Percentiles rank a stretch among this genome's conserved stretches.
These are phyloP conservation scores for Druon quercuslanigerum DNA, from an alignment of 1,140 invertebrate genomes.

Conservation along the genomic window DNA sequence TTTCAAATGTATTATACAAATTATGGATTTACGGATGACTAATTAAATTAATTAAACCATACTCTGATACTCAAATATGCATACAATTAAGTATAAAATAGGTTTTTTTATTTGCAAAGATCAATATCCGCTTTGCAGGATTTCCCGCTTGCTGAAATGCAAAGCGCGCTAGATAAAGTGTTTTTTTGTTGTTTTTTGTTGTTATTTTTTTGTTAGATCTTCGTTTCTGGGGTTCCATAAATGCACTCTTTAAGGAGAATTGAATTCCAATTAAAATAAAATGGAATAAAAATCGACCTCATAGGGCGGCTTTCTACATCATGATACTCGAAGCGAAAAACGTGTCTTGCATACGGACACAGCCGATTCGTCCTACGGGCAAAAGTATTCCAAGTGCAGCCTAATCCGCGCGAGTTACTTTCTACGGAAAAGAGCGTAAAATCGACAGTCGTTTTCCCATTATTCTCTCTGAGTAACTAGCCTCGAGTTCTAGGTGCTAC, in stretches of 20 bases:
- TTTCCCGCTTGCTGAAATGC: no score
- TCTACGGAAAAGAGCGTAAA: constrained; percentile 26
- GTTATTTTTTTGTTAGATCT: no score
- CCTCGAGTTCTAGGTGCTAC: not conserved
- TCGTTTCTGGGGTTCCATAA: not conserved
- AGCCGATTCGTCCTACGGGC: constrained; percentile 22
- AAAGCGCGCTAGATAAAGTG: no score
- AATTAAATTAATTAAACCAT: no score
- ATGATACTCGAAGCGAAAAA: constrained; percentile 7
- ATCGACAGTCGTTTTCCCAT: constrained; percentile 13
- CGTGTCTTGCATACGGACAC: constrained; percentile 29
- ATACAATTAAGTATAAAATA: no score
- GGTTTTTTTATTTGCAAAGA: no score
- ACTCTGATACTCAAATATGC: no score
- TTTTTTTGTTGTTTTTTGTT: no score
- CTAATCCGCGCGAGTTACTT: constrained; percentile 25
- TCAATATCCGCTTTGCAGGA: no score
- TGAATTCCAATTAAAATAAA: constrained; percentile 25
- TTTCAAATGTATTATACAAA: no score
- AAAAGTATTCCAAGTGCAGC: constrained; percentile 30
- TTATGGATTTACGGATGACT: no score
- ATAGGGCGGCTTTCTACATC: constrained; percentile 27
- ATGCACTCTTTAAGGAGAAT: constrained; percentile 21
- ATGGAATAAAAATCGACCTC: constrained; percentile 22
- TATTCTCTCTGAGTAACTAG: not conserved